Conservation (phyloP, 2,113 vertebrate genomes). For the Labeo catla region DNA sequence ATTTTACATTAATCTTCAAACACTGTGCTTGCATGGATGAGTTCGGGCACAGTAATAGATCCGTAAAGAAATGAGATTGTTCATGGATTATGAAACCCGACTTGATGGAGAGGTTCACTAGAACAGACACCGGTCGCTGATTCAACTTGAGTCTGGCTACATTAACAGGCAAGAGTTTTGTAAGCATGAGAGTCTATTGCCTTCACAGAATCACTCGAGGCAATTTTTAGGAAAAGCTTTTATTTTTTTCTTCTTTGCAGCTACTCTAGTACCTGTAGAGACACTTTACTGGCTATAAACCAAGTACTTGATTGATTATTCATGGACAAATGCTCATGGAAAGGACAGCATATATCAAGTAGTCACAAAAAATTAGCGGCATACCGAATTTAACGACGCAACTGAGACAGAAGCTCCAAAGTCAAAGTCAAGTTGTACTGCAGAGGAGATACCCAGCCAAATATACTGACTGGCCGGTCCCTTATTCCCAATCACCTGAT, state of each 20-base stretch:
- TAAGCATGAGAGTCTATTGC: not conserved
- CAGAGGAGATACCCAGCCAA: conserved; percentile 28
- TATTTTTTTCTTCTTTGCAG: not conserved
- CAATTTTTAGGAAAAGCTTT: not conserved
- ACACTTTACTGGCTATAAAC: conserved; percentile 24
- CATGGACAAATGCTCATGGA: conserved; percentile 22
- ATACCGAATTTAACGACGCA: not conserved
- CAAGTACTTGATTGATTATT: conserved; percentile 20
- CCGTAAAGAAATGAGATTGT: conserved; percentile 24
- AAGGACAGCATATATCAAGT: conserved; percentile 35
- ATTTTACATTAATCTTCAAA: conserved; percentile 39
- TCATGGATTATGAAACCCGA: conserved; percentile 39
- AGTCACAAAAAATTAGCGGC: not conserved
- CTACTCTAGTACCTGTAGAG: conserved; percentile 19
- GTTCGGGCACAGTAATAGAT: conserved; percentile 8
- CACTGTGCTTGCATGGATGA: conserved; percentile 15
- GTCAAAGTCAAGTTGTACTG: conserved; percentile 38
- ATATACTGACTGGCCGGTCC: not conserved
- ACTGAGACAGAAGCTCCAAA: conserved; percentile 23
- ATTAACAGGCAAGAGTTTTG: conserved; percentile 7
- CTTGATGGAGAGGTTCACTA: conserved; percentile 41
- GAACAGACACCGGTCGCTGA: not conserved
- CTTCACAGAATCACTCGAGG: not conserved
- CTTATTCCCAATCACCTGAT: conserved; percentile 37
- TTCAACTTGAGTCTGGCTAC: conserved; percentile 19